Base-by-base conservation (phyloP, 2,888 invertebrate genomes). In the Tetanocera ferruginea region DNA sequence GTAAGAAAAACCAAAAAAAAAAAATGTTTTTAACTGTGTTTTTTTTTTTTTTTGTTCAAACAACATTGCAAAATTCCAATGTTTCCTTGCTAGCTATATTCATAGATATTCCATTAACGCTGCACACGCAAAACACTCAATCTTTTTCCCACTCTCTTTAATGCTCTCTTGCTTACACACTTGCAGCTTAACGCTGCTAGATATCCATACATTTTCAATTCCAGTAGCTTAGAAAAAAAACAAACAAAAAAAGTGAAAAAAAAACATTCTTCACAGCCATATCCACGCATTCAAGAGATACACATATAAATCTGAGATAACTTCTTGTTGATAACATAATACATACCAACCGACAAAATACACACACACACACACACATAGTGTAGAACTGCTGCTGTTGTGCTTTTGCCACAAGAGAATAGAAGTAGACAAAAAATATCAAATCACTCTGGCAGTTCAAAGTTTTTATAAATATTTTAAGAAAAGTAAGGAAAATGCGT, bases 401-500 rank as follows among this genome's bases (percentile, higher is more conserved):
- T 31, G 17, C 57, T 23, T 25, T 60, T 23, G 19, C 57, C 3
- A 43, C 5, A 34, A 6, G 1, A 8, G 37, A 1, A 49, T n/a
- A 8, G 49, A 67, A 25, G 25, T 23, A 28, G 57, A 28, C 1
- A 3, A 25, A 52, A 52, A 52, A 57, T 2, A 23, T n/a, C n/a
- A 57, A 23, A 57, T 9, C 9, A 60, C 43, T 43, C 43, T 43
- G 11, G 11, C 43, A 64, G 25, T 64, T 64, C n/a, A 31, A 28
- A 64, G 64, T 64, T n/a, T 49, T n/a, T 49, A 31, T n/a, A 69
- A 51, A 51, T 23, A 43, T 14, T 25, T 14, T 19, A 69, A 52
- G 23, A 25, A 28, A 60, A 69, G n/a, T 23, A 73, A 49, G 62
- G 25, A 77, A 79, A 81, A 83, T 81, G 85, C 86, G 85, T 85